Percentiles rank a stretch among this genome's conserved stretches.
Evolutionary conservation across 2,113 vertebrate species (phyloP).

Genomic region (Mesoclemmys tuberculata): DNA sequence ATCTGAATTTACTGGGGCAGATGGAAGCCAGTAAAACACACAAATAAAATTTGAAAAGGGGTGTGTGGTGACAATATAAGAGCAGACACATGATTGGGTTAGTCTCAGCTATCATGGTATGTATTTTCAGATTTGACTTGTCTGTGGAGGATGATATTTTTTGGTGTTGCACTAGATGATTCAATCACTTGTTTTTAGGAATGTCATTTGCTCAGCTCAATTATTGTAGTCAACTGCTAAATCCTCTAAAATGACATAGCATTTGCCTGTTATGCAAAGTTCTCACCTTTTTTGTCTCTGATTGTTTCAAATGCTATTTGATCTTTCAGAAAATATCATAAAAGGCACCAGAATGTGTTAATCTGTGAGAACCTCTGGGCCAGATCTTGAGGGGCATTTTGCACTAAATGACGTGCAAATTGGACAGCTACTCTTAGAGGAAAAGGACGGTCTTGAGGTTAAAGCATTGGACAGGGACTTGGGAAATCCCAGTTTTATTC

Average conservation of each 20-base stretch:
- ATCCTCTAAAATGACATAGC: slow-evolving; percentile 30
- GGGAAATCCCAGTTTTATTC: background rate
- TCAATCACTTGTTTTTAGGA: background rate
- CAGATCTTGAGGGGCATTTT: background rate
- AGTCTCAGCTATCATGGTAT: background rate
- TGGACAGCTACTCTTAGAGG: background rate
- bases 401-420: background rate
- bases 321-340: background rate
- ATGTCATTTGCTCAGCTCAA: slow-evolving; percentile 39
- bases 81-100: background rate
- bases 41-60: background rate
- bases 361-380: background rate
- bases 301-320: slow-evolving; percentile 25
- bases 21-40: background rate
- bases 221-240: slow-evolving; percentile 29
- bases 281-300: slow-evolving; percentile 38
- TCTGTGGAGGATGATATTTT: background rate
- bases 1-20: background rate
- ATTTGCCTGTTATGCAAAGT: slow-evolving; percentile 31
- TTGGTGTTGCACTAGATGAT: background rate
- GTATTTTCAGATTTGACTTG: background rate
- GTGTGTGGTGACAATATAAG: background rate
- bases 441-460: background rate
- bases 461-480: background rate
- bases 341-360: background rate